Conservation (phyloP, 2,113 vertebrate species). For the Paramisgurnus dabryanus region DNA sequence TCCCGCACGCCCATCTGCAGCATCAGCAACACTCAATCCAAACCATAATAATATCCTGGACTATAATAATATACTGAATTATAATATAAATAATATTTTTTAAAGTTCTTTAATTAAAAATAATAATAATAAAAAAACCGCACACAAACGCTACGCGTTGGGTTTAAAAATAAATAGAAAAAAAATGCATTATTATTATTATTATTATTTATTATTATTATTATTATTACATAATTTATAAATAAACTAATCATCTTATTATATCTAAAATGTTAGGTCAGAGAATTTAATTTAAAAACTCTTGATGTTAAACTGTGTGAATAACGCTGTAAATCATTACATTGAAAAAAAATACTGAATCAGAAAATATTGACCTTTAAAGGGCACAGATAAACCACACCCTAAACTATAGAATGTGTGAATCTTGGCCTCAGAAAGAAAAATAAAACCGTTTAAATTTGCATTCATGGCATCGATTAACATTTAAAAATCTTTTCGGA, state of each 20-base stretch:
- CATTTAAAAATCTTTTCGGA: background rate
- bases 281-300: no score
- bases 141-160: no score
- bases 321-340: background rate
- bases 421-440: background rate
- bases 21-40: constrained; percentile 65
- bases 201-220: no score
- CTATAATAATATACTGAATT: background rate
- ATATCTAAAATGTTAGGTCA: no score
- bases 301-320: background rate
- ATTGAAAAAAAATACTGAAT: background rate
- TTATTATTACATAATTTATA: no score
- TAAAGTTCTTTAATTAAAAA: no score
- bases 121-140: no score
- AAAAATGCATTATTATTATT: no score
- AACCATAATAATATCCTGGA: background rate
- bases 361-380: constrained; percentile 2
- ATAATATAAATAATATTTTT: background rate
- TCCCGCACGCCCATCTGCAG: constrained; percentile 62
- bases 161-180: no score
- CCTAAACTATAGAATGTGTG: background rate
- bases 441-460: background rate
- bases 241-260: no score
- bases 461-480: background rate
- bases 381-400: constrained; percentile 9